These are phyloP conservation scores for Diploptera punctata DNA, from an alignment of 2,888 invertebrate species.

Conservation along the genomic window DNA sequence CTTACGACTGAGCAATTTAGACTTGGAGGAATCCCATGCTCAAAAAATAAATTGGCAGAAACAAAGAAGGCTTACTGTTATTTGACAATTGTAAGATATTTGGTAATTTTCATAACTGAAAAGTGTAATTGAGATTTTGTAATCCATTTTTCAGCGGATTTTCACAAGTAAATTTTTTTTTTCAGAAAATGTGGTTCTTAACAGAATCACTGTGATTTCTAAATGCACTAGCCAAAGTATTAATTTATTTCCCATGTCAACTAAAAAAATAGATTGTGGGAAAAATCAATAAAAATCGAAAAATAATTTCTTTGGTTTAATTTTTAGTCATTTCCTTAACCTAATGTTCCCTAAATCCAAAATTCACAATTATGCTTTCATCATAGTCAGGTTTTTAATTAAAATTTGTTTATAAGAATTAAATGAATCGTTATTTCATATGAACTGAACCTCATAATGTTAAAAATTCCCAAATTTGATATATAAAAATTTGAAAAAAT, in stretches of 20 bases:
- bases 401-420: no score
- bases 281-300: slow-evolving; percentile 35
- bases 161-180: slow-evolving; percentile 53
- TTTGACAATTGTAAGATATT: slow-evolving; percentile 42
- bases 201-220: slow-evolving; percentile 49
- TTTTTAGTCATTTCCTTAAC: no score
- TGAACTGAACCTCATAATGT: no score
- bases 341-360: no score
- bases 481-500: no score
- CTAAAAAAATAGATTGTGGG: slow-evolving; percentile 35
- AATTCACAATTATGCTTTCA: no score
- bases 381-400: no score
- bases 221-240: slow-evolving; percentile 53
- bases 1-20: slow-evolving; percentile 55
- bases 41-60: slow-evolving; percentile 67
- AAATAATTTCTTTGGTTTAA: no score
- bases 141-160: slow-evolving; percentile 43
- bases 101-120: slow-evolving; percentile 51
- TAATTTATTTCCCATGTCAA: slow-evolving; percentile 46
- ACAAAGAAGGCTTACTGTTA: slow-evolving; percentile 60
- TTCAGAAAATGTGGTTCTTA: slow-evolving; percentile 40
- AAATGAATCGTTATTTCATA: no score
- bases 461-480: no score
- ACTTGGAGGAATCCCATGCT: slow-evolving; percentile 45
- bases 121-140: slow-evolving; percentile 45